These are phyloP conservation scores for Megaceryle torquata DNA, from an alignment of 2,113 vertebrate genomes.

Conservation along the genomic window DNA sequence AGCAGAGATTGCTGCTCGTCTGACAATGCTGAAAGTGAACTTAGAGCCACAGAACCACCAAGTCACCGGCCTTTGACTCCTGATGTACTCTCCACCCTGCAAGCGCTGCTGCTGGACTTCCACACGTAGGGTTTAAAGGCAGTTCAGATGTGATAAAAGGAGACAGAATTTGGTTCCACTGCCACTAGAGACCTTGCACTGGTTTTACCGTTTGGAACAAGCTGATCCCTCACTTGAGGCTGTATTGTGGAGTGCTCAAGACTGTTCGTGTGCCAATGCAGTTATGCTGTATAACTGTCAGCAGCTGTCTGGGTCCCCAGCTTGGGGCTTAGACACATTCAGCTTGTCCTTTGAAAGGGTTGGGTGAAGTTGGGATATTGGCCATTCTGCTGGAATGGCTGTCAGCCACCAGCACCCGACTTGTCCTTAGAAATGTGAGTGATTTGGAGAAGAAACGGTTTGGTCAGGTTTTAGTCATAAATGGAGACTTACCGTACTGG, in stretches of 20 bases:
- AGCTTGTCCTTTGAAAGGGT: not conserved
- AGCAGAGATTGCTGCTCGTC: conserved; percentile 74
- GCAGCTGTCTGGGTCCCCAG: not conserved
- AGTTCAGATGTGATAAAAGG: conserved; percentile 12
- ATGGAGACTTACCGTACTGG: conserved; percentile 7
- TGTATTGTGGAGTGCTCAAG: not conserved
- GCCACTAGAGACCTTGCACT: conserved; percentile 34
- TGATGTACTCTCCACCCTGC: conserved; percentile 24
- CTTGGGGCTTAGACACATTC: not conserved
- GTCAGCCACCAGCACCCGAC: not conserved
- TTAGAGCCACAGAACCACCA: conserved; percentile 41
- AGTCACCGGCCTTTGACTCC: conserved; percentile 49
- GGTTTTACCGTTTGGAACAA: conserved; percentile 9
- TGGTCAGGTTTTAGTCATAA: conserved; percentile 25
- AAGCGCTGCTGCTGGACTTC: conserved; percentile 36
- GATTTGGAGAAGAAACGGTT: conserved; percentile 42
- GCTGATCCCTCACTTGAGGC: not conserved
- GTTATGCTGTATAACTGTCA: not conserved
- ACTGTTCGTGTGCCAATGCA: not conserved
- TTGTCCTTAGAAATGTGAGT: not conserved
- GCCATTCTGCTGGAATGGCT: not conserved
- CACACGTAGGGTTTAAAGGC: not conserved
- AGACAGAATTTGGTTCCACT: conserved; percentile 22
- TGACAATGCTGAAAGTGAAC: conserved; percentile 73
- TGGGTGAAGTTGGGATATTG: not conserved